A percentile compares a stretch with the other conserved stretches of the same genome.
phyloP scores from a whole-genome alignment of 2,113 vertebrate species.

The Heteronetta atricapilla region DNA sequence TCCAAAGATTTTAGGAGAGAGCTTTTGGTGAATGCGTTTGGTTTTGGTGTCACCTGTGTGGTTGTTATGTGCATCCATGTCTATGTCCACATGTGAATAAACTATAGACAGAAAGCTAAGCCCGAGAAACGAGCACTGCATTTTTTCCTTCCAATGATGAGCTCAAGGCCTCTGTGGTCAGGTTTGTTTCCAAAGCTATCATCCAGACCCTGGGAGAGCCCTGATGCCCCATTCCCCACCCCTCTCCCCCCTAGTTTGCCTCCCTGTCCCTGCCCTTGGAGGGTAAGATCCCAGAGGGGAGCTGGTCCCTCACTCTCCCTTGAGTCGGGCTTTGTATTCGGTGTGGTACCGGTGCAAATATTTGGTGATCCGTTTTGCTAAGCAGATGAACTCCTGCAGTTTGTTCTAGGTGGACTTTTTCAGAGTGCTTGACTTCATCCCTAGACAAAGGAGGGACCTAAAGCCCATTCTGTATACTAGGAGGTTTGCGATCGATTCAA shows the following conservation, averaged over 20 bases:
- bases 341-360: background rate
- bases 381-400: conserved; percentile 42
- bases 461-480: background rate
- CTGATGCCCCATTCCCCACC: background rate
- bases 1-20: conserved; percentile 15
- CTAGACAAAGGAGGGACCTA: conserved; percentile 29
- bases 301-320: background rate
- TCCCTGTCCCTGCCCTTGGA: background rate
- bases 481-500: conserved; percentile 59
- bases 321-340: background rate
- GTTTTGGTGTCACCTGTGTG: conserved; percentile 62
- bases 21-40: conserved; percentile 55
- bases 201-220: background rate
- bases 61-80: conserved; percentile 60
- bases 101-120: conserved; percentile 37
- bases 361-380: background rate
- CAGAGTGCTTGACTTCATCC: conserved; percentile 38
- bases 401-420: conserved; percentile 46
- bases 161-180: background rate
- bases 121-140: background rate
- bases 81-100: conserved; percentile 59
- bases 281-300: background rate
- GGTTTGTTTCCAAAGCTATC: background rate
- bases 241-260: background rate
- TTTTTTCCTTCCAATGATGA: background rate